Evolutionary conservation across 2,113 vertebrate species (phyloP).

Genomic region (Gobius niger): DNA sequence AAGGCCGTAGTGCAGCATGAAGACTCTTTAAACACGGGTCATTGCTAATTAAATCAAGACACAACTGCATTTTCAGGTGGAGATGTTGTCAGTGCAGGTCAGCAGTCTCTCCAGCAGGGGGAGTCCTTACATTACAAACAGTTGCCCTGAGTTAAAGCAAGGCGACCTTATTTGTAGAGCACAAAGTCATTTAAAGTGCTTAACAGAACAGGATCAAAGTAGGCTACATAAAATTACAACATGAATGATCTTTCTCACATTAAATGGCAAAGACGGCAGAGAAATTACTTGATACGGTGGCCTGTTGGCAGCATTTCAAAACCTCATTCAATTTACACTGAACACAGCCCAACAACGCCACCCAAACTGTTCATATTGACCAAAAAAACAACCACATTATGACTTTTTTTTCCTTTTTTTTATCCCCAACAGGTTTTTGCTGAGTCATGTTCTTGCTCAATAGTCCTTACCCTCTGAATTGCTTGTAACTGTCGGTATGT

Average conservation of each 20-base stretch:
- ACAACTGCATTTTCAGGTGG: background rate
- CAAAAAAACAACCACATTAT: background rate
- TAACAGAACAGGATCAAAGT: too few species aligned
- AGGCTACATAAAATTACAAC: too few species aligned
- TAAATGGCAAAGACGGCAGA: too few species aligned
- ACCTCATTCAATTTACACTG: too few species aligned
- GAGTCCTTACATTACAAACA: background rate
- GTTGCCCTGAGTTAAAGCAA: background rate
- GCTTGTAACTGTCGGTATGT: background rate
- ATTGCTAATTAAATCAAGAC: background rate
- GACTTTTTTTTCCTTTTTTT: background rate
- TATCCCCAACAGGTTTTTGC: background rate
- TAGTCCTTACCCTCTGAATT: background rate
- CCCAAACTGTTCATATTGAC: background rate
- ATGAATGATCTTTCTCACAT: too few species aligned
- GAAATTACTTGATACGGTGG: too few species aligned
- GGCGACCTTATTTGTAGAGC: too few species aligned
- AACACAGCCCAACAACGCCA: background rate
- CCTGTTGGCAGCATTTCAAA: too few species aligned
- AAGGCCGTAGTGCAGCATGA: too few species aligned
- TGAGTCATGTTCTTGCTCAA: background rate
- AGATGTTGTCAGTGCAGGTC: background rate
- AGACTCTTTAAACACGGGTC: background rate
- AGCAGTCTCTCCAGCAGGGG: background rate
- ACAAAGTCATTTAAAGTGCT: too few species aligned